Evolutionary conservation across 1,140 invertebrate species (phyloP).

Genomic region (Bombus confusus): DNA sequence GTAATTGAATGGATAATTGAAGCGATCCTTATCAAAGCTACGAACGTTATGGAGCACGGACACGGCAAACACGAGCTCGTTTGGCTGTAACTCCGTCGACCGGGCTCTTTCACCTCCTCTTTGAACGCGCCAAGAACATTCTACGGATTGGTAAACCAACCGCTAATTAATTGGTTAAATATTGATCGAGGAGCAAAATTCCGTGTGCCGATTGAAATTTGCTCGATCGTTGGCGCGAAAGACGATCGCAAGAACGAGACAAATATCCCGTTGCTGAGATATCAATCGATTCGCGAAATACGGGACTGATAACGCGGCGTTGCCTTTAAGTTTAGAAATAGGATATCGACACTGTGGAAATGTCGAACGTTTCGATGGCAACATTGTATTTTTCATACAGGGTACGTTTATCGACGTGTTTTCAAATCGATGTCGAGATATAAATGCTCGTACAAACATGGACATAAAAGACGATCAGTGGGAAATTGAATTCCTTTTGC

Average conservation of each 20-base stretch:
- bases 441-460: conserved; percentile 52
- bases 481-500: conserved; percentile 69
- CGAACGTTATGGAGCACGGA: conserved; percentile 73
- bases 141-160: conserved; percentile 23
- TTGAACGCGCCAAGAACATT: conserved; percentile 45
- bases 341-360: too few relatives aligned
- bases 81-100: conserved; percentile 45
- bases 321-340: too few relatives aligned
- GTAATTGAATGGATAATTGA: conserved; percentile 78
- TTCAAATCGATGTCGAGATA: conserved; percentile 45
- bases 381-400: background rate
- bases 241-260: background rate
- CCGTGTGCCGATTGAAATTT: conserved; percentile 1
- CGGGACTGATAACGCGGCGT: too few relatives aligned
- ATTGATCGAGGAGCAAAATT: conserved; percentile 51
- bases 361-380: background rate
- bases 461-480: conserved; percentile 45
- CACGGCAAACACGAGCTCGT: conserved; percentile 73
- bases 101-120: conserved; percentile 38
- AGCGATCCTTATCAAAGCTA: conserved; percentile 75
- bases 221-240: background rate
- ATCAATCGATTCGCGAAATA: background rate
- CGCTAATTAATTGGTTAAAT: conserved; percentile 65
- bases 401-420: conserved; percentile 55
- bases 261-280: background rate